Percentiles rank a stretch among this genome's conserved stretches.
phyloP scores from a whole-genome alignment of 2,113 vertebrate species.

The Antigone vipio region DNA sequence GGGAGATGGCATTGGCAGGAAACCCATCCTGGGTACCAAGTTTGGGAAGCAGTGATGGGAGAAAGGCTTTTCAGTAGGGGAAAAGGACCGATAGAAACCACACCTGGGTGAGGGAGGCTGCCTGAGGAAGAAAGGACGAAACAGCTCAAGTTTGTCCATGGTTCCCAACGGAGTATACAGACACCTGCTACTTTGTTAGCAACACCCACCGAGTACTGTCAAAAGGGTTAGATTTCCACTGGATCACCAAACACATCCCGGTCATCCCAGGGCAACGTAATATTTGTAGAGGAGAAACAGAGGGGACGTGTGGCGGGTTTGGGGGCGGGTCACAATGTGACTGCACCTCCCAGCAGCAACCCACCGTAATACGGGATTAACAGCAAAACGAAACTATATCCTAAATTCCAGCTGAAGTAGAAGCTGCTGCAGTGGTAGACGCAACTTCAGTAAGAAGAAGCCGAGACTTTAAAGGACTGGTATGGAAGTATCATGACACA shows the following conservation, averaged over 20 bases:
- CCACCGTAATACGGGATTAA: neutral
- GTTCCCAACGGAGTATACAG: rapidly evolving
- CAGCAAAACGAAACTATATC: neutral
- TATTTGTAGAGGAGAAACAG: neutral
- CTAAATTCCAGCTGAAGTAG: neutral
- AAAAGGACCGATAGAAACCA: neutral
- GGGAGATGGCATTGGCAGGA: neutral
- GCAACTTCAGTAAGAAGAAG: neutral
- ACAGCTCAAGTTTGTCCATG: neutral
- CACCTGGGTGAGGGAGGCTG: neutral
- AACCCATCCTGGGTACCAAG: neutral
- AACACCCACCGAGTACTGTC: neutral
- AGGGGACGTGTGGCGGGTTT: rapidly evolving
- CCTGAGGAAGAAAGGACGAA: neutral
- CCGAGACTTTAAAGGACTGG: neutral
- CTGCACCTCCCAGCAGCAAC: neutral
- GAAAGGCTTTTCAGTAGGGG: neutral
- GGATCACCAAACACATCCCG: rapidly evolving
- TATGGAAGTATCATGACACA: neutral
- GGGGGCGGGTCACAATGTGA: neutral
- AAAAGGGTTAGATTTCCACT: neutral
- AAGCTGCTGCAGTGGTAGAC: neutral
- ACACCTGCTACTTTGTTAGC: neutral
- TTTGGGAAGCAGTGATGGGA: neutral
- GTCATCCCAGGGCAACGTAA: neutral